phyloP scores from a whole-genome alignment of 1,140 invertebrate species.

The Micrasema longulum region DNA sequence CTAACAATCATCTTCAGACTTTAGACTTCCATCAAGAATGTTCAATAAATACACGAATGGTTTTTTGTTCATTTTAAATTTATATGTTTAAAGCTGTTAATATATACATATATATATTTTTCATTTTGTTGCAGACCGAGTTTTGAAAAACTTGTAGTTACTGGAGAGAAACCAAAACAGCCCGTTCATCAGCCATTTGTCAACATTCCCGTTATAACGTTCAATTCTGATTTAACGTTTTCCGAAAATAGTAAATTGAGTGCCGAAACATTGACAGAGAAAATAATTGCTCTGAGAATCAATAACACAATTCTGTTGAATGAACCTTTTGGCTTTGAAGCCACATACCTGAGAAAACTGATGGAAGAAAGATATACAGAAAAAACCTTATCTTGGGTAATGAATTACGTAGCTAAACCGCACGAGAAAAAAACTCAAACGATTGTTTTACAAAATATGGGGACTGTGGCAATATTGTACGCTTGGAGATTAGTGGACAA shows the following conservation, averaged over 20 bases:
- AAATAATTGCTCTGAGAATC: conserved; percentile 28
- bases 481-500: conserved; percentile 50
- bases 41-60: too few relatives aligned
- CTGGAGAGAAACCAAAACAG: conserved; percentile 30
- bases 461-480: conserved; percentile 53
- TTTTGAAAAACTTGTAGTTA: conserved; percentile 37
- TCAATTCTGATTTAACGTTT: conserved; percentile 7
- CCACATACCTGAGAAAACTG: conserved; percentile 13
- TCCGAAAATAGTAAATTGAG: not conserved
- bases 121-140: conserved; percentile 38
- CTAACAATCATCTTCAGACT: too few relatives aligned
- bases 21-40: too few relatives aligned
- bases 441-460: conserved; percentile 57
- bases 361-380: conserved; percentile 19
- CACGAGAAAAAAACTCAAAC: conserved; percentile 19
- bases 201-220: conserved; percentile 1
- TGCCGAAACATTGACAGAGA: not conserved
- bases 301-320: conserved; percentile 40
- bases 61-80: too few relatives aligned
- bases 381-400: conserved; percentile 42
- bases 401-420: conserved; percentile 45
- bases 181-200: not conserved
- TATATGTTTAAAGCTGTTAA: too few relatives aligned
- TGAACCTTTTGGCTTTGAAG: conserved; percentile 2
- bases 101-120: too few relatives aligned